Percentiles rank a stretch among this genome's conserved stretches.
Conservation (phyloP, 2,888 invertebrate genomes). For the Crepidodera aurea region DNA sequence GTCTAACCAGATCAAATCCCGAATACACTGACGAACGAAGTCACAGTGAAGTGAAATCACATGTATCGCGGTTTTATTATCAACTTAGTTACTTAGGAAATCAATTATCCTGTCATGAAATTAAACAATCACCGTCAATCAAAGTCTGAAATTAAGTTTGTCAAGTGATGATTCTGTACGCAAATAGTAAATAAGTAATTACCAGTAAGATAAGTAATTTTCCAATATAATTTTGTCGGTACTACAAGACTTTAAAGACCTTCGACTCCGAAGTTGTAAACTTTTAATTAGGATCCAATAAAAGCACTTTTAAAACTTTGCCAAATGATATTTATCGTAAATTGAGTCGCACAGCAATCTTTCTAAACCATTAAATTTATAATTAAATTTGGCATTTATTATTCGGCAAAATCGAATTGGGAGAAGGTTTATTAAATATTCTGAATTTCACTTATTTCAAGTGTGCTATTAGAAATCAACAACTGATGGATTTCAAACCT, state of each 20-base stretch:
- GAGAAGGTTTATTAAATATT: neutral
- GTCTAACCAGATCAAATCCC: no score
- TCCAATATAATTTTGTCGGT: constrained; percentile 3
- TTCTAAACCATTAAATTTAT: constrained; percentile 6
- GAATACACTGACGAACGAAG: no score
- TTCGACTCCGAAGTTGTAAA: neutral
- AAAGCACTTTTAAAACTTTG: constrained; percentile 10
- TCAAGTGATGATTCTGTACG: no score
- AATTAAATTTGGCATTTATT: constrained; percentile 11
- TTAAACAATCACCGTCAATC: no score
- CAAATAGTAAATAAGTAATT: no score
- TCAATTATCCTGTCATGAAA: no score
- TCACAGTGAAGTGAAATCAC: no score
- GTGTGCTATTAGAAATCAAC: neutral
- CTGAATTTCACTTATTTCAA: neutral
- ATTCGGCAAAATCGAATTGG: constrained; percentile 1
- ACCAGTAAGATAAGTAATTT: constrained; percentile 4
- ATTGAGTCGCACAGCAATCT: constrained; percentile 5
- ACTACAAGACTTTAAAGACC: constrained; percentile 1
- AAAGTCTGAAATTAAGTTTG: no score
- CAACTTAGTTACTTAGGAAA: no score
- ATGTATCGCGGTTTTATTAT: no score
- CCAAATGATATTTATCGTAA: constrained; percentile 4
- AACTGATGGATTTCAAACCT: neutral
- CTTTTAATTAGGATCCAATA: constrained; percentile 9